Percentiles rank a stretch among this genome's conserved stretches.
These are phyloP conservation scores for Monomorium pharaonis DNA, from an alignment of 1,140 invertebrate species.

Conservation along the genomic window DNA sequence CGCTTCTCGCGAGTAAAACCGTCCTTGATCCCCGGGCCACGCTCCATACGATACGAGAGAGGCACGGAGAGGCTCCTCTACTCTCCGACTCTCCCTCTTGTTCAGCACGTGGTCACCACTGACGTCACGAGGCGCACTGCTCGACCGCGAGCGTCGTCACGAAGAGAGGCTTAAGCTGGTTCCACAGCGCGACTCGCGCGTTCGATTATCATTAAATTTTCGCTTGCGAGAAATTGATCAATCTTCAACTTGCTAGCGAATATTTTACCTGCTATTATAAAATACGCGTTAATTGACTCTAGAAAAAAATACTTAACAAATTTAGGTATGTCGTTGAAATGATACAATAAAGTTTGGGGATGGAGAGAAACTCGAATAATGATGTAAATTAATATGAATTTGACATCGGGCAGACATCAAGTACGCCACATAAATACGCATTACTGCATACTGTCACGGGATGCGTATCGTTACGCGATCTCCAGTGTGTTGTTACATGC, in stretches of 20 bases:
- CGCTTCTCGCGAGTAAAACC: conserved; percentile 82
- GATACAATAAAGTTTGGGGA: background rate
- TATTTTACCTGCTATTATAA: background rate
- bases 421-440: background rate
- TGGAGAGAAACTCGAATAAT: background rate
- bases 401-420: conserved; percentile 7
- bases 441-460: conserved; percentile 42
- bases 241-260: background rate
- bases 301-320: background rate
- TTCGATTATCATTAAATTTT: background rate
- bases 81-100: conserved; percentile 74
- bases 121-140: conserved; percentile 77
- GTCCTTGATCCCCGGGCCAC: conserved; percentile 84
- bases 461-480: conserved; percentile 65
- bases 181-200: conserved; percentile 34
- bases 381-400: background rate
- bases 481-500: conserved; percentile 59
- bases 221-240: background rate
- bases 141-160: conserved; percentile 63
- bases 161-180: conserved; percentile 63
- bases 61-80: conserved; percentile 69
- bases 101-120: conserved; percentile 81
- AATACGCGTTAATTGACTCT: background rate
- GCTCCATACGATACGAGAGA: conserved; percentile 79
- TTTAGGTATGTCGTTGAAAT: background rate